Conservation (phyloP, 1,140 invertebrate species). For the Meteorus sp. region DNA sequence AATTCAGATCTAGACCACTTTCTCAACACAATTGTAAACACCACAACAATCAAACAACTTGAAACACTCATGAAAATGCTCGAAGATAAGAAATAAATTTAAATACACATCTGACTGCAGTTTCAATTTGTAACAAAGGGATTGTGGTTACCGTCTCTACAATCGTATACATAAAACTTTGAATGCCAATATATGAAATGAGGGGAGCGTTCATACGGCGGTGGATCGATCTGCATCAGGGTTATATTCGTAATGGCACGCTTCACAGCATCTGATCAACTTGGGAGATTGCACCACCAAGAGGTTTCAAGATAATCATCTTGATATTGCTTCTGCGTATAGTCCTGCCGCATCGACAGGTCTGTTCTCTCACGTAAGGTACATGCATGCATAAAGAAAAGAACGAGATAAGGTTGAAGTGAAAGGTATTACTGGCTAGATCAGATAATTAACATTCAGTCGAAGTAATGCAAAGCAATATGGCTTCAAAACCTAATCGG, state of each 20-base stretch:
- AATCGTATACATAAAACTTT: constrained; percentile 6
- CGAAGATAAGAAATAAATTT: too few relatives aligned
- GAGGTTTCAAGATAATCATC: constrained; percentile 49
- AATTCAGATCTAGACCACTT: too few relatives aligned
- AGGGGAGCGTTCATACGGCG: background rate
- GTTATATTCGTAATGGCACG: constrained; percentile 51
- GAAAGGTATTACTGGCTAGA: constrained; percentile 31
- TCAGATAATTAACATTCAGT: constrained; percentile 55
- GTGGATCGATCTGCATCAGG: constrained; percentile 20
- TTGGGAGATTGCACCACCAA: constrained; percentile 46
- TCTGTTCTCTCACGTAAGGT: constrained; percentile 9
- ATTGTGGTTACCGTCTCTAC: too few relatives aligned
- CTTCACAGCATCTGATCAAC: constrained; percentile 45
- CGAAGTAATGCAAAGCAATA: constrained; percentile 21
- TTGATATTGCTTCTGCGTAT: constrained; percentile 50
- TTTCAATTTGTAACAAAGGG: constrained; percentile 22
- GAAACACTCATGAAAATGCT: too few relatives aligned
- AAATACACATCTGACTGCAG: too few relatives aligned
- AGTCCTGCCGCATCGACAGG: constrained; percentile 24
- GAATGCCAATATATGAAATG: background rate
- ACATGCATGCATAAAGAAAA: constrained; percentile 6
- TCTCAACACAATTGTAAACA: too few relatives aligned
- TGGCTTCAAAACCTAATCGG: constrained; percentile 13
- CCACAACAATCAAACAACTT: too few relatives aligned
- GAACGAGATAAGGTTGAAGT: too few relatives aligned